These are phyloP conservation scores for Nothoprocta pentlandii DNA, from an alignment of 2,113 vertebrate genomes.

Conservation along the genomic window DNA sequence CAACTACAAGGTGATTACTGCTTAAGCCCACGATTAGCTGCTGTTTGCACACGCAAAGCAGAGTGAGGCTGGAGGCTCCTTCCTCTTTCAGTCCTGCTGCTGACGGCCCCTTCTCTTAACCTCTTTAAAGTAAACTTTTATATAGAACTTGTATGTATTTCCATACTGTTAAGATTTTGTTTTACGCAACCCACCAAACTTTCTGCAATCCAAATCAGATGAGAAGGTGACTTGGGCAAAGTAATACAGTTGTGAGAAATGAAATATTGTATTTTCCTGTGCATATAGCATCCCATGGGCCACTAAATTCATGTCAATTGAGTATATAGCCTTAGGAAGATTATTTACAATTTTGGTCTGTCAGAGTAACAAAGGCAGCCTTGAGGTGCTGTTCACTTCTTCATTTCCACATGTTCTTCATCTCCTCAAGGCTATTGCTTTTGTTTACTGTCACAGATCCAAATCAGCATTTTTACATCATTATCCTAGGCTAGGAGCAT, in stretches of 20 bases:
- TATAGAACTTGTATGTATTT: fast-evolving
- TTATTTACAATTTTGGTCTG: slow-evolving; percentile 32
- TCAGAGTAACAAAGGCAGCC: slow-evolving; percentile 56
- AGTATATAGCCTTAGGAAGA: background rate
- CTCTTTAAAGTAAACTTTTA: background rate
- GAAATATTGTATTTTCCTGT: background rate
- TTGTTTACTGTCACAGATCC: slow-evolving; percentile 41
- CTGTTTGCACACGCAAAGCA: background rate
- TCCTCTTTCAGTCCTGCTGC: background rate
- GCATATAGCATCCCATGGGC: background rate
- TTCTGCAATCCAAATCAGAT: slow-evolving; percentile 53
- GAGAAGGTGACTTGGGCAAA: background rate
- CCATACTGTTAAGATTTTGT: background rate
- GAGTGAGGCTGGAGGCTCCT: too few relatives aligned
- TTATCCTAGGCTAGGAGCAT: slow-evolving; percentile 45
- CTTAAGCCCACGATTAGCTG: background rate
- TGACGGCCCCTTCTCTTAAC: background rate
- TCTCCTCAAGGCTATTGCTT: slow-evolving; percentile 21
- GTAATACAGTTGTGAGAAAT: background rate
- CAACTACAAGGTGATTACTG: background rate
- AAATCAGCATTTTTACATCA: slow-evolving; percentile 55
- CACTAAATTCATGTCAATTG: slow-evolving; percentile 54
- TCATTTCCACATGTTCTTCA: slow-evolving; percentile 34
- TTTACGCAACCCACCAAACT: background rate
- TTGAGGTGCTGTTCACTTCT: slow-evolving; percentile 31